These are phyloP conservation scores for Atherix ibis DNA, from an alignment of 2,888 invertebrate species.

Conservation along the genomic window DNA sequence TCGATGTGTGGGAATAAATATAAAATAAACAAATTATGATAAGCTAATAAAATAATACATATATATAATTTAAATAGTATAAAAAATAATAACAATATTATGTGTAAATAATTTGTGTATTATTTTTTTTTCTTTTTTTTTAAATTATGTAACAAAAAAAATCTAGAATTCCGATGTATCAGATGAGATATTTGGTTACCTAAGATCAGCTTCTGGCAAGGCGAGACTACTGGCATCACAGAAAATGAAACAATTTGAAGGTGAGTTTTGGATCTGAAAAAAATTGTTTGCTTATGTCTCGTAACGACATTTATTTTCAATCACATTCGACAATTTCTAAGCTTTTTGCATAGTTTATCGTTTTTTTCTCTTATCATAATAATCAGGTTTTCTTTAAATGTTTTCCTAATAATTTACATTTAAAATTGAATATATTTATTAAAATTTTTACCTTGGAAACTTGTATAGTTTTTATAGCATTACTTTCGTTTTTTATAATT, in stretches of 20 bases:
- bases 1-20: no score
- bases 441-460: no score
- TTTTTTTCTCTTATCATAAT: slow-evolving; percentile 5
- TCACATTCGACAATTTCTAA: not conserved
- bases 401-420: no score
- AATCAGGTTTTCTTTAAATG: no score
- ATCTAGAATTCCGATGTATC: slow-evolving; percentile 34
- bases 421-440: no score
- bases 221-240: slow-evolving; percentile 75
- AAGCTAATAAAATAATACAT: no score
- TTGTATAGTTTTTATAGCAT: no score
- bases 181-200: slow-evolving; percentile 68
- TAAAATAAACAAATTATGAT: no score
- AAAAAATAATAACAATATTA: not conserved
- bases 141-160: slow-evolving; percentile 8
- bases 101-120: not conserved
- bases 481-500: no score
- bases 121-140: slow-evolving; percentile 1
- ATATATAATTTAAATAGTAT: no score
- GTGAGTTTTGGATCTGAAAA: slow-evolving; percentile 24
- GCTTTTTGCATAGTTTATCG: slow-evolving; percentile 12
- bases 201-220: slow-evolving; percentile 81
- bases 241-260: slow-evolving; percentile 92
- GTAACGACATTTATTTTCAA: slow-evolving; percentile 5
- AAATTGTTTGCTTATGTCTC: slow-evolving; percentile 1